Conservation (phyloP, 2,113 vertebrate genomes). For the Cyprinus carpio region DNA sequence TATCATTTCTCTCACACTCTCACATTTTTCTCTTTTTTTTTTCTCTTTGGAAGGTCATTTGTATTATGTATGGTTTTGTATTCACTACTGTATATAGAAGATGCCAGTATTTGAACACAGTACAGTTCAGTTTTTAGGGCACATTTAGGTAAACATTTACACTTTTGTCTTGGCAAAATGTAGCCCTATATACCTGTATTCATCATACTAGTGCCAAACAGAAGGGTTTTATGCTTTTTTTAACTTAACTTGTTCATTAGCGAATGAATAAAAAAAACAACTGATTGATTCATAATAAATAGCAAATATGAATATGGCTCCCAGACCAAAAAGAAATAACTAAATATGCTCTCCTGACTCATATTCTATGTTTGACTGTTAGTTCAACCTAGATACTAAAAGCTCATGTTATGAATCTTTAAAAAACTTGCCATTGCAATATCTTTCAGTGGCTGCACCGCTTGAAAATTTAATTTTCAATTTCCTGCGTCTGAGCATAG, state of each 20-base stretch:
- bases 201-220: no score
- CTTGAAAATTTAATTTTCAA: conserved; percentile 67
- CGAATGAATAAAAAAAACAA: background rate
- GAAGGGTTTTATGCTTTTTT: background rate
- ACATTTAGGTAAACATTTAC: background rate
- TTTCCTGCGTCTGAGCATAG: conserved; percentile 54
- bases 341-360: background rate
- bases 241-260: background rate
- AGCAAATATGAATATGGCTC: background rate
- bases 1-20: background rate
- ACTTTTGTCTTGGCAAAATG: background rate
- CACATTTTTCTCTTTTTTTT: conserved; percentile 6
- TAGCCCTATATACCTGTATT: background rate
- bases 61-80: background rate
- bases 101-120: background rate
- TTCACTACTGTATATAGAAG: background rate
- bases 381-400: conserved; percentile 61
- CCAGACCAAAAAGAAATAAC: background rate
- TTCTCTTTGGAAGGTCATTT: background rate
- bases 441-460: conserved; percentile 58
- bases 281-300: background rate
- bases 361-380: background rate
- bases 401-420: conserved; percentile 71
- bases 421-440: conserved; percentile 60
- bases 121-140: background rate